Percentiles rank a stretch among this genome's conserved stretches.
phyloP scores from a whole-genome alignment of 1,140 invertebrate genomes.

The Archivesica marissinica region DNA sequence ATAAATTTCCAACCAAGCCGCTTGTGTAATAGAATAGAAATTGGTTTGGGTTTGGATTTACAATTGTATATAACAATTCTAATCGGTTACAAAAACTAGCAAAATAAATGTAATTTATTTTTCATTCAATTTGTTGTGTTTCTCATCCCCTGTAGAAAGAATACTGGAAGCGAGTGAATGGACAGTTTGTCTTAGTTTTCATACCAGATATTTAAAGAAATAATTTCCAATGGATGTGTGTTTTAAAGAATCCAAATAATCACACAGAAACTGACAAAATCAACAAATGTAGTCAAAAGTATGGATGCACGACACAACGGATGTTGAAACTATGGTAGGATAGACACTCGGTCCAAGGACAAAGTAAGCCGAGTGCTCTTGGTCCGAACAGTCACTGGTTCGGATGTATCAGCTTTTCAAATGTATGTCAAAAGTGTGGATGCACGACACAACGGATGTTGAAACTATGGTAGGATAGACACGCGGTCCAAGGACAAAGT shows the following conservation, averaged over 20 bases:
- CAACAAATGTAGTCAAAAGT: too few relatives aligned
- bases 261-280: background rate
- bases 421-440: too few relatives aligned
- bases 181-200: background rate
- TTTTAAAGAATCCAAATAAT: background rate
- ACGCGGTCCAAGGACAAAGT: too few relatives aligned
- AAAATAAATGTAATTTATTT: slow-evolving; percentile 62
- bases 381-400: too few relatives aligned
- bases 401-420: too few relatives aligned
- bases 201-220: background rate
- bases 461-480: too few relatives aligned
- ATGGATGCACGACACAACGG: too few relatives aligned
- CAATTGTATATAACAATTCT: slow-evolving; percentile 44
- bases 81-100: slow-evolving; percentile 11
- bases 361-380: too few relatives aligned
- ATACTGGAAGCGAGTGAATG: background rate
- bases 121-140: slow-evolving; percentile 4
- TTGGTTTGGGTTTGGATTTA: slow-evolving; percentile 24
- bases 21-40: slow-evolving; percentile 10
- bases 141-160: background rate
- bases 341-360: too few relatives aligned
- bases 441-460: too few relatives aligned
- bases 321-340: too few relatives aligned
- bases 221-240: background rate
- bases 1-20: background rate